Conservation (phyloP, 2,888 invertebrate genomes). For the Sarcophaga variegata region DNA sequence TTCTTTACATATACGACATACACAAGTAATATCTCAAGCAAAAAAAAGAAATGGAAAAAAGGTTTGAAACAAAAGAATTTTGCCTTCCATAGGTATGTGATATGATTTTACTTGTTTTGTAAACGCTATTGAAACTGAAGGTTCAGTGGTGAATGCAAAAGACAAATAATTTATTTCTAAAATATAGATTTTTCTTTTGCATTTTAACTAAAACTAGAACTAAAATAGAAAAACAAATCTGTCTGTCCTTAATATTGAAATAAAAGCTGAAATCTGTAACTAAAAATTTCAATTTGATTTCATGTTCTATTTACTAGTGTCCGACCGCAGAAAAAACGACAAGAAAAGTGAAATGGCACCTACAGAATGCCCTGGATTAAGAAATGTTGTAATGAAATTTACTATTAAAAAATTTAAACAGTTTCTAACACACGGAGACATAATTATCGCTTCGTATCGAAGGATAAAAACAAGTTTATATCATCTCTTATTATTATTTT, state of each 20-base stretch:
- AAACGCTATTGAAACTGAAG: conserved; percentile 78
- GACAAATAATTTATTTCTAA: conserved; percentile 77
- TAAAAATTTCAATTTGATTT: no score
- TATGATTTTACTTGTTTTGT: conserved; percentile 51
- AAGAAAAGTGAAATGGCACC: no score
- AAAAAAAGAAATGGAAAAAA: neutral
- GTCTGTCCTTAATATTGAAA: neutral
- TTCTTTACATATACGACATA: neutral
- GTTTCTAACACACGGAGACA: no score
- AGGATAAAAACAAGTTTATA: no score
- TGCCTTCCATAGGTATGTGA: neutral
- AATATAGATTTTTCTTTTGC: conserved; percentile 78
- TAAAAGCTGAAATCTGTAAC: neutral
- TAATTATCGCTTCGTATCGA: no score
- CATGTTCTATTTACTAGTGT: no score
- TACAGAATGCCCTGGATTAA: no score
- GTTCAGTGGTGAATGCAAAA: conserved; percentile 79
- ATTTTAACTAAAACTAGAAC: conserved; percentile 70
- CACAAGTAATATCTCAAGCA: conserved; percentile 21
- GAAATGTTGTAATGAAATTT: no score
- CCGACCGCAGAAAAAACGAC: no score
- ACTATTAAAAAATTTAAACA: no score
- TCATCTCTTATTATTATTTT: no score
- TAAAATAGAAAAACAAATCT: neutral
- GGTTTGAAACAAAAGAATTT: neutral